Evolutionary conservation across 35 echinoderm and acorn worm species (phyloP), one percentile per base, ranked within the genome.

Genomic region (Apostichopus japonicus): DNA sequence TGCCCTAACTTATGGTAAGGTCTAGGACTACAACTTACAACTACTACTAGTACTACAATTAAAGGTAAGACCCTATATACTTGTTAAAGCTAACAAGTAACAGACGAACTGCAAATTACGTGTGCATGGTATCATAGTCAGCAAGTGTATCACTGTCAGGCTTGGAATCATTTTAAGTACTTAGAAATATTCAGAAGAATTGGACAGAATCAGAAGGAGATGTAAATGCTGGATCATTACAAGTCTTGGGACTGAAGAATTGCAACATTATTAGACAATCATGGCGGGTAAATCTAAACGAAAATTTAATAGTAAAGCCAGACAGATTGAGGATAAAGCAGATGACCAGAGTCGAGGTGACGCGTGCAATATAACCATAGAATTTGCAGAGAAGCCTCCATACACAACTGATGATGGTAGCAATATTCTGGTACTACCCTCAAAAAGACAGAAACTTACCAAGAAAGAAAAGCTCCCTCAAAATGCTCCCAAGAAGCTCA

Each of bases 391-490:
- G 77, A 58, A 73, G 10, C 25, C 54, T 23, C 80, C 19, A 56
- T 92, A 79, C 54, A 59, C 82, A 19, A 79, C 6, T 22, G 80
- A 23, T 80, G 59, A 91, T 76, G 79, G 88, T 16, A 99, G 93
- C 63, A 99, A 99, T 92, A 72, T 93, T 2, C 88, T 99, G 59
- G 93, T 99, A 21, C 59, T 99, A 19, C 97, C 97, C 0, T 88
- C 95, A 10, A 99, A 96, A 53, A 82, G 92, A 79, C 72, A 88
- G 52, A 94, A 95, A 76, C 44, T 56, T n/a, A 27, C 15, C 55
- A 92, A 82, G 55, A 83, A 77, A 71, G 5, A 25, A 86, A 81
- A 87, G 17, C 53, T 23, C 24, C 10, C 86, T 23, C 57, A 93
- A 86, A 84, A 84, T 55, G 82, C 92, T 17, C 92, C 94, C 0